Evolutionary conservation across 2,113 vertebrate species (phyloP).

Genomic region (Cyprinodon variegatus): DNA sequence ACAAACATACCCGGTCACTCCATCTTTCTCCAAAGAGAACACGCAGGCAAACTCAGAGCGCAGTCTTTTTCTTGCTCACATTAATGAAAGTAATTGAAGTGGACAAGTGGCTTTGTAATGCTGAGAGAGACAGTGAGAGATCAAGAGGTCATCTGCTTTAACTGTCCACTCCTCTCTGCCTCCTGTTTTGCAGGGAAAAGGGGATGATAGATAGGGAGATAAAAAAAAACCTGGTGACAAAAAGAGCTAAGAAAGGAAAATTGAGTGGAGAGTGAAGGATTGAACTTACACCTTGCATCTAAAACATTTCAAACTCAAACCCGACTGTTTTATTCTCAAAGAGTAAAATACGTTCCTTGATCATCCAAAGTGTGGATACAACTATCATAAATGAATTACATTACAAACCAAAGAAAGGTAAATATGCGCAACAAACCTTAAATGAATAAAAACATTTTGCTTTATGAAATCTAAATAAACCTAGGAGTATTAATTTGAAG

Average conservation of each 20-base stretch:
- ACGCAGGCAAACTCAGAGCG: constrained; percentile 40
- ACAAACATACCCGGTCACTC: constrained; percentile 20
- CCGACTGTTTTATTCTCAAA: constrained; percentile 23
- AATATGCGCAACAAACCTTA: no score
- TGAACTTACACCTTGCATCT: constrained; percentile 22
- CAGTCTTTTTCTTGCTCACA: constrained; percentile 72
- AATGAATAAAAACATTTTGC: no score
- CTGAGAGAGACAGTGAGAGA: constrained; percentile 52
- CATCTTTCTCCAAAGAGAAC: constrained; percentile 28
- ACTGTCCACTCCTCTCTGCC: constrained; percentile 67
- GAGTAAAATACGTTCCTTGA: constrained; percentile 35
- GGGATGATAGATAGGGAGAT: not conserved
- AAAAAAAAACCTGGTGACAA: constrained; percentile 34
- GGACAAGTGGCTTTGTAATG: constrained; percentile 75
- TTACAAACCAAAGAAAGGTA: no score
- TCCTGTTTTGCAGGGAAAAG: constrained; percentile 52
- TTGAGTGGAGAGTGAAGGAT: constrained; percentile 33
- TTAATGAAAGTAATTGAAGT: constrained; percentile 80
- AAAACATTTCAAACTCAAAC: not conserved
- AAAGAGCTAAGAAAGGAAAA: constrained; percentile 2
- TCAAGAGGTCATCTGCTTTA: constrained; percentile 64
- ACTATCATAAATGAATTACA: constrained; percentile 43
- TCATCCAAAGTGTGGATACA: constrained; percentile 25
- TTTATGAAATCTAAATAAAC: not conserved
- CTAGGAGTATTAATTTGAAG: not conserved